A percentile compares a stretch with the other conserved stretches of the same genome.
Evolutionary conservation across 1,140 invertebrate genomes (phyloP).

Genomic region (Macrotrachela quadricornifera): DNA sequence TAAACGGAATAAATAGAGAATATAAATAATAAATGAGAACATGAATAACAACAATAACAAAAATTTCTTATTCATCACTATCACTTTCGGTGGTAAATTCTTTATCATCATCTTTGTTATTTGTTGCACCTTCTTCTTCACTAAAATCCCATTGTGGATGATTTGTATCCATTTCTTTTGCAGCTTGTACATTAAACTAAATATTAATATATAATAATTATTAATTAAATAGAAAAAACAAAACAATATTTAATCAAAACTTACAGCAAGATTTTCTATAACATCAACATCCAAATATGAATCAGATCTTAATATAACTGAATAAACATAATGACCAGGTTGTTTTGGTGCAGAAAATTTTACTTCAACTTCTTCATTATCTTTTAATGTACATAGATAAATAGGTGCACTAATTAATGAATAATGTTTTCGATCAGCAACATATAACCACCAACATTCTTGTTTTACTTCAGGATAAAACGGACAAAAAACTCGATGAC

Average conservation of each 20-base stretch:
- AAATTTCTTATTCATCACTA: neutral
- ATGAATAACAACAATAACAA: too few relatives aligned
- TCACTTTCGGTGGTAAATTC: conserved; percentile 5
- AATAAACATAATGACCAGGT: conserved; percentile 72
- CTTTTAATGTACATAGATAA: conserved; percentile 45
- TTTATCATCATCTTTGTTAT: neutral
- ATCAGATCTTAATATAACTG: conserved; percentile 77
- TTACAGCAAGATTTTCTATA: neutral
- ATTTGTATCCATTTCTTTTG: neutral
- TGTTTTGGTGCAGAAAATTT: conserved; percentile 82
- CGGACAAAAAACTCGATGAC: conserved; percentile 84
- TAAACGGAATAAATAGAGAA: too few relatives aligned
- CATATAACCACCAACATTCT: conserved; percentile 97
- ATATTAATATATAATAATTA: too few relatives aligned
- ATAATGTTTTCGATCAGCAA: conserved; percentile 73
- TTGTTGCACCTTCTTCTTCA: conserved; percentile 4
- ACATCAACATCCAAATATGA: conserved; percentile 49
- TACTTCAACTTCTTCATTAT: conserved; percentile 42
- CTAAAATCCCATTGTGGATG: conserved; percentile 8
- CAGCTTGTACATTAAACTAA: conserved; percentile 3
- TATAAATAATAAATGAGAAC: too few relatives aligned
- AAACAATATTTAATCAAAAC: too few relatives aligned
- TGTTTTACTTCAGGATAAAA: conserved; percentile 75
- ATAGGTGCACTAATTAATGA: conserved; percentile 69
- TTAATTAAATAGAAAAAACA: too few relatives aligned